These are phyloP conservation scores for Phthorimaea operculella DNA, from an alignment of 1,140 invertebrate species.

Conservation along the genomic window DNA sequence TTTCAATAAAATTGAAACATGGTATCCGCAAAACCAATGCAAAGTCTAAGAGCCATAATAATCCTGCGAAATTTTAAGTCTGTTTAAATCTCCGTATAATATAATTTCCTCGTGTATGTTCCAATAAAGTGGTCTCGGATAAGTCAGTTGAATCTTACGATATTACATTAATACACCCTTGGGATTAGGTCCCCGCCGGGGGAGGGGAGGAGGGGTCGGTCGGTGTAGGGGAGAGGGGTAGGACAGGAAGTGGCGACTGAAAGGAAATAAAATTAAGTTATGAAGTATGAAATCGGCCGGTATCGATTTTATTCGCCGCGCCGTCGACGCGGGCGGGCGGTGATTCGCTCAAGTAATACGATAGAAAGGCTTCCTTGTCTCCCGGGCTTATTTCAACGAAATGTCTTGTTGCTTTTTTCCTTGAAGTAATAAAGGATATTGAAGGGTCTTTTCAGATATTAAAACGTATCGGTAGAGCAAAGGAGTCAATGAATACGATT, in stretches of 20 bases:
- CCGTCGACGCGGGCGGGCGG: no score
- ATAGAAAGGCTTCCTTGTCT: no score
- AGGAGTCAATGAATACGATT: no score
- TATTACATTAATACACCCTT: conserved; percentile 5
- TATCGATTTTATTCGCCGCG: conserved; percentile 25
- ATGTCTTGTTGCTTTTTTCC: no score
- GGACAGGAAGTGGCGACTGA: background rate
- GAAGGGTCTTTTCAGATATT: no score
- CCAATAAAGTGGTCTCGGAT: conserved; percentile 1
- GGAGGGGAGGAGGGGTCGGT: background rate
- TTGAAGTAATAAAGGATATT: no score
- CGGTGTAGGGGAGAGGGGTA: background rate
- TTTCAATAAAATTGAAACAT: no score
- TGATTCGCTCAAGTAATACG: no score
- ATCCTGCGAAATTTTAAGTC: background rate
- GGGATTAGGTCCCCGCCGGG: background rate
- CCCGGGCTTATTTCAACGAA: no score
- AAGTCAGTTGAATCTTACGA: conserved; percentile 2
- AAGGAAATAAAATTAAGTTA: conserved; percentile 28
- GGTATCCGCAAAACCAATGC: no score
- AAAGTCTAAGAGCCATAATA: no score
- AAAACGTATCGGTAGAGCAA: no score
- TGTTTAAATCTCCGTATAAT: background rate
- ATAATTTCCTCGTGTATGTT: background rate
- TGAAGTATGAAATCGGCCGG: conserved; percentile 34